Evolutionary conservation across 2,888 invertebrate species (phyloP).

Genomic region (Selenia dentaria): DNA sequence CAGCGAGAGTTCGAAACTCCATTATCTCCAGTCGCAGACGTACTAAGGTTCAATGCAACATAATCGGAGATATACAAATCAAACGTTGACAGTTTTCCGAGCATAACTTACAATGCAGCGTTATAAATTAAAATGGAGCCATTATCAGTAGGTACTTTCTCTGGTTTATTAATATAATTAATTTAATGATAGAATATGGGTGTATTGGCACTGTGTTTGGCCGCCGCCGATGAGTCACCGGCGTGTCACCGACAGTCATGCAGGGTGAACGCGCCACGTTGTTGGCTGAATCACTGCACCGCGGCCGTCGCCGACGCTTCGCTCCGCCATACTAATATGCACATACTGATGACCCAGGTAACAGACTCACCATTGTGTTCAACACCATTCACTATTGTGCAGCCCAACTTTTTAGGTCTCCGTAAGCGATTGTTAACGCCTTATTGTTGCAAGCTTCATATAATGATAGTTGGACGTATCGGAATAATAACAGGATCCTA

Average conservation of each 20-base stretch:
- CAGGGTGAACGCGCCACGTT: slow-evolving; percentile 49
- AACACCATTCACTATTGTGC: slow-evolving; percentile 73
- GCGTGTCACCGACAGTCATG: slow-evolving; percentile 47
- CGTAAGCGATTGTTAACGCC: slow-evolving; percentile 73
- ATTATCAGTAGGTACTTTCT: slow-evolving; percentile 54
- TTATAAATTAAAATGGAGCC: slow-evolving; percentile 53
- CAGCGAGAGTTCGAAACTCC: slow-evolving; percentile 27
- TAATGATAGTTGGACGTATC: slow-evolving; percentile 61
- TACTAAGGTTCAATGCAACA: slow-evolving; percentile 33
- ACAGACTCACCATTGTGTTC: slow-evolving; percentile 76
- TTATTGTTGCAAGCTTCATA: slow-evolving; percentile 65
- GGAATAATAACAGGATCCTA: slow-evolving; percentile 64
- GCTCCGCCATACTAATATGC: slow-evolving; percentile 67
- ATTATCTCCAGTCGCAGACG: slow-evolving; percentile 33
- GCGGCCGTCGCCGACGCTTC: slow-evolving; percentile 24
- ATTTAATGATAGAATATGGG: slow-evolving; percentile 62
- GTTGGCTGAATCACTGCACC: slow-evolving; percentile 48
- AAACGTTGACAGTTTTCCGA: slow-evolving; percentile 36
- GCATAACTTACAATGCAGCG: slow-evolving; percentile 44
- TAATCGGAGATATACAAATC: slow-evolving; percentile 40
- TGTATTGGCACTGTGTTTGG: slow-evolving; percentile 51
- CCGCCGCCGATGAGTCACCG: slow-evolving; percentile 39
- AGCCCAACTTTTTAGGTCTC: slow-evolving; percentile 72
- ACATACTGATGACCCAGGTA: slow-evolving; percentile 79
- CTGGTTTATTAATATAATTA: too few species aligned